phyloP scores from a whole-genome alignment of 2,113 vertebrate species.

The Peromyscus maniculatus region DNA sequence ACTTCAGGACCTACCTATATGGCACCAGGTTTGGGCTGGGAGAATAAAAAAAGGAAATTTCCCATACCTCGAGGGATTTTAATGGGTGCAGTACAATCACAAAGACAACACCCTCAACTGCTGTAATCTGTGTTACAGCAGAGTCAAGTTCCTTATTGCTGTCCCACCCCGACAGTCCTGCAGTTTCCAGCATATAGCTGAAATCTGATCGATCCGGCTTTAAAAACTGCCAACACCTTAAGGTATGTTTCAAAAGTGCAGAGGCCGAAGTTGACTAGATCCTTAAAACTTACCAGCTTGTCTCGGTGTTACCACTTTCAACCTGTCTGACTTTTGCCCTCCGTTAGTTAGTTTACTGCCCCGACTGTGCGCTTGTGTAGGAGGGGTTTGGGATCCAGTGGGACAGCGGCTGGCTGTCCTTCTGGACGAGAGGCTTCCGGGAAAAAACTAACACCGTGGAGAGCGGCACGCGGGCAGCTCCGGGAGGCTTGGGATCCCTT shows the following conservation, averaged over 20 bases:
- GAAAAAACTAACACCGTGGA: background rate
- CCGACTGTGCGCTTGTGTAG: background rate
- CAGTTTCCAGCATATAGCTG: background rate
- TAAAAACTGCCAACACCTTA: background rate
- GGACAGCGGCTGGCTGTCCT: background rate
- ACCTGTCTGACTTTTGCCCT: background rate
- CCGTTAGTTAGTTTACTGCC: background rate
- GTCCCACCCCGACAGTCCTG: background rate
- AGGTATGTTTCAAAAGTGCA: background rate
- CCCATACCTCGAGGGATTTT: background rate
- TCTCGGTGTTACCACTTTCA: background rate
- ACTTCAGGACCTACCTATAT: background rate
- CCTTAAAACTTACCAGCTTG: background rate
- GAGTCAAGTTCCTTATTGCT: background rate
- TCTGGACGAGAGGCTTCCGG: background rate
- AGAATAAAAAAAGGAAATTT: background rate
- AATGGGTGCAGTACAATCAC: background rate
- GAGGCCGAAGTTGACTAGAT: background rate
- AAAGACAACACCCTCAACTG: background rate
- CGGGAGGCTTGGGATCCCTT: too few relatives aligned
- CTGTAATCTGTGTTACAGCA: background rate
- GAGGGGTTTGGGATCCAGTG: background rate
- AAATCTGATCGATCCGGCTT: background rate
- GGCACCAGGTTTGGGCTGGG: background rate
- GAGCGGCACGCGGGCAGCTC: too few relatives aligned